A percentile compares a stretch with the other conserved stretches of the same genome.
phyloP scores from a whole-genome alignment of 2,113 vertebrate species.

The Eurystomus gularis region DNA sequence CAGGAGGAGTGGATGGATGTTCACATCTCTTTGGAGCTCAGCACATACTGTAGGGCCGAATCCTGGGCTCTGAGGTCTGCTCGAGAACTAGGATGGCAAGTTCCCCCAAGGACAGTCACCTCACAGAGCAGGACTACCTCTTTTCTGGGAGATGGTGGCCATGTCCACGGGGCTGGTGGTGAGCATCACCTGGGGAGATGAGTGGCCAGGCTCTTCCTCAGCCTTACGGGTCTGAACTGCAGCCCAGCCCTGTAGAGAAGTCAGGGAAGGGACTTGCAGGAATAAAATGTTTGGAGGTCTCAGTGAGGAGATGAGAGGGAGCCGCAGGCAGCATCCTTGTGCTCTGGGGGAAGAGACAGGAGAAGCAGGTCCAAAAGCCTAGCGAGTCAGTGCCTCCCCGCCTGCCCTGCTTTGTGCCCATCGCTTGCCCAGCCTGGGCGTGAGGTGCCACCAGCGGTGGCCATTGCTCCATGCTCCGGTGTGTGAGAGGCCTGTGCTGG shows the following conservation, averaged over 20 bases:
- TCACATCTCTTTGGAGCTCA: neutral
- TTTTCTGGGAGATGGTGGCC: neutral
- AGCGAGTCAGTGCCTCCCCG: neutral
- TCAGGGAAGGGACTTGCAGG: neutral
- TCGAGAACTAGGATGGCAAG: fast-evolving
- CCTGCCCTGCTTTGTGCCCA: neutral
- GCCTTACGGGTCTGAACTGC: neutral
- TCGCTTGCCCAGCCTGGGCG: fast-evolving
- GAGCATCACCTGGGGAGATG: neutral
- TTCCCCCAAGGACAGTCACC: neutral
- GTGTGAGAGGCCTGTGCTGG: neutral
- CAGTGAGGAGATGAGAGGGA: neutral
- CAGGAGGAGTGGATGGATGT: neutral
- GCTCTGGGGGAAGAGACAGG: too few species aligned
- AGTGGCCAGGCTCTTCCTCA: neutral
- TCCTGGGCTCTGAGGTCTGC: neutral
- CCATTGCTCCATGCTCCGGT: fast-evolving
- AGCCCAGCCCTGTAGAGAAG: neutral
- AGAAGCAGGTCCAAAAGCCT: neutral
- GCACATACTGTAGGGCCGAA: neutral
- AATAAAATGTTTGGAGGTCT: neutral
- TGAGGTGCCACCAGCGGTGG: neutral
- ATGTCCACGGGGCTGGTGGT: neutral
- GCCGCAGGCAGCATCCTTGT: fast-evolving
- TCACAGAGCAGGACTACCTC: neutral